Evolutionary conservation across 1,140 invertebrate genomes (phyloP).

Genomic region (Euura lappo): DNA sequence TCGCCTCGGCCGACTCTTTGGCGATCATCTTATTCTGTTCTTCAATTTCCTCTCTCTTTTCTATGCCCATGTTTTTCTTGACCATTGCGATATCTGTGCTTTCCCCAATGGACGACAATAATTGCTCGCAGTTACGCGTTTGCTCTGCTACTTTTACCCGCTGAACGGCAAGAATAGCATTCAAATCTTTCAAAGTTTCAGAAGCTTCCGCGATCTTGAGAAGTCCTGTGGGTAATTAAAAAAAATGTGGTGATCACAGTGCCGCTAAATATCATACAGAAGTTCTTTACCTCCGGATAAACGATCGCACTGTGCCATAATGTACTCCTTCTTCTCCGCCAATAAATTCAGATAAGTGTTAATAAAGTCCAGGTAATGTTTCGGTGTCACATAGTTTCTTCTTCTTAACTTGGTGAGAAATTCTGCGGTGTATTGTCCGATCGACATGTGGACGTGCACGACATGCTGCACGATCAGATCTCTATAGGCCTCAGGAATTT

Average conservation of each 20-base stretch:
- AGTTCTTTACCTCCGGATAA: conserved; percentile 48
- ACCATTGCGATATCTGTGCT: conserved; percentile 70
- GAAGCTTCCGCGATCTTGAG: conserved; percentile 82
- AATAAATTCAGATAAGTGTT: conserved; percentile 77
- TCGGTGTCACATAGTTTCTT: conserved; percentile 87
- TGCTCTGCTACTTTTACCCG: conserved; percentile 78
- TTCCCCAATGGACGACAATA: conserved; percentile 71
- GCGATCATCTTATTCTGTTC: conserved; percentile 78
- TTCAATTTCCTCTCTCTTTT: conserved; percentile 81
- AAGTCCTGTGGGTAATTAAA: conserved; percentile 68
- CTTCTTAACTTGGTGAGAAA: conserved; percentile 75
- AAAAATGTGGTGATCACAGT: conserved; percentile 59
- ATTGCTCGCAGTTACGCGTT: conserved; percentile 74
- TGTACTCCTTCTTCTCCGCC: conserved; percentile 63
- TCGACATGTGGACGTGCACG: conserved; percentile 80
- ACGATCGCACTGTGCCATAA: conserved; percentile 52
- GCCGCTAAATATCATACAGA: not conserved
- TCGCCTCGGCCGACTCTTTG: conserved; percentile 82
- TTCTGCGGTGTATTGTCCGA: conserved; percentile 74
- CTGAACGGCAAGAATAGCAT: conserved; percentile 77
- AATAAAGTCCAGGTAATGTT: conserved; percentile 88
- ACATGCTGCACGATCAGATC: conserved; percentile 79
- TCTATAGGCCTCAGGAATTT: conserved; percentile 71
- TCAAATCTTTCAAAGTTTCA: conserved; percentile 73
- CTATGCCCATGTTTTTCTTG: conserved; percentile 78